Percentiles rank a stretch among this genome's conserved stretches.
phyloP scores from a whole-genome alignment of 2,888 invertebrate species.

The Suillia variegata region DNA sequence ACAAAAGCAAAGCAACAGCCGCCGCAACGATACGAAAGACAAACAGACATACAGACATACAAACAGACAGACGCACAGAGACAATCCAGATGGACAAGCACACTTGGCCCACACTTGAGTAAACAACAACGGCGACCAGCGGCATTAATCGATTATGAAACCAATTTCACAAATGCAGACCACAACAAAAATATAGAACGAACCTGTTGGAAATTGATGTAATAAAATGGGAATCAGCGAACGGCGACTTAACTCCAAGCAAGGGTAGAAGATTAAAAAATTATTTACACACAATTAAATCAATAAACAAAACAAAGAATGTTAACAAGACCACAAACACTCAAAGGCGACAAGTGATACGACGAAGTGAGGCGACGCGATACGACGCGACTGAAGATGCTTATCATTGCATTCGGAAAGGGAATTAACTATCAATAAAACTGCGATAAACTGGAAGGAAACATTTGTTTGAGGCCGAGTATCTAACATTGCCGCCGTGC shows the following conservation, averaged over 20 bases:
- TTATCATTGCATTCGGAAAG: constrained; percentile 3
- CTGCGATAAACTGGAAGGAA: background rate
- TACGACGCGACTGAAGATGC: background rate
- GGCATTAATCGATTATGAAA: too few relatives aligned
- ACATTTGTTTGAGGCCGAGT: too few relatives aligned
- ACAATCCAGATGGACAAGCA: too few relatives aligned
- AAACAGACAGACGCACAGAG: too few relatives aligned
- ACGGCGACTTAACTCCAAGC: too few relatives aligned
- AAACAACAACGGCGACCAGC: background rate
- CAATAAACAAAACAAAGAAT: constrained; percentile 38
- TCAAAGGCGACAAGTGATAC: background rate
- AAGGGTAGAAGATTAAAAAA: constrained; percentile 15
- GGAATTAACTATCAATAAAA: background rate
- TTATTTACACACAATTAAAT: constrained; percentile 42
- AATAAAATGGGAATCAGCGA: background rate
- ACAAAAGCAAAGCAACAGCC: too few relatives aligned
- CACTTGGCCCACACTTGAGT: background rate
- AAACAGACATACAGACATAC: background rate
- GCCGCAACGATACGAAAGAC: background rate
- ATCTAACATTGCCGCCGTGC: too few relatives aligned
- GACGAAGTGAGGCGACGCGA: background rate
- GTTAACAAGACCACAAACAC: constrained; percentile 19
- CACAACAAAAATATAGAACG: too few relatives aligned
- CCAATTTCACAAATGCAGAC: too few relatives aligned
- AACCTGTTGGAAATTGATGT: too few relatives aligned